Evolutionary conservation across 2,888 invertebrate species (phyloP).

Genomic region (Leucoptera coffeella): DNA sequence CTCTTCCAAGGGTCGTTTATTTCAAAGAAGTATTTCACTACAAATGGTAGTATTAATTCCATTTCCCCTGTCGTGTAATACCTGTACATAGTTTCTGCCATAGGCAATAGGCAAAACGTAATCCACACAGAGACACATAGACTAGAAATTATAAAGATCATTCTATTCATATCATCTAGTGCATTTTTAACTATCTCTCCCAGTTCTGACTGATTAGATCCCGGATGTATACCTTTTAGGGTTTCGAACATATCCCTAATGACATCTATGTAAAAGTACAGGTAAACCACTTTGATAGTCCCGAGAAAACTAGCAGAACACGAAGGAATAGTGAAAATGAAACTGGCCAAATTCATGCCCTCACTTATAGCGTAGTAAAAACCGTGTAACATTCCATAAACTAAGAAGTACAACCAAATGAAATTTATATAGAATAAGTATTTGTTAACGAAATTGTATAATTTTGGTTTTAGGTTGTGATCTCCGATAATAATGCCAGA

Average conservation of each 20-base stretch:
- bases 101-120: conserved; percentile 16
- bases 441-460: conserved; percentile 9
- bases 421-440: conserved; percentile 15
- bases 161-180: conserved; percentile 11
- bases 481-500: conserved; percentile 16
- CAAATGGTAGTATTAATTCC: conserved; percentile 16
- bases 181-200: conserved; percentile 12
- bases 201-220: too few species aligned
- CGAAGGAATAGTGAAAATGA: conserved; percentile 19
- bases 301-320: conserved; percentile 16
- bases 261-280: conserved; percentile 13
- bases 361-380: too few species aligned
- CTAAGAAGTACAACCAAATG: conserved; percentile 15
- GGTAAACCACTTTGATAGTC: conserved; percentile 14
- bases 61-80: conserved; percentile 12
- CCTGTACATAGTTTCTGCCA: conserved; percentile 14
- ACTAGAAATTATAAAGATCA: conserved; percentile 11
- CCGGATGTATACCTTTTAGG: conserved; percentile 17
- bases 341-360: conserved; percentile 13
- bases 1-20: conserved; percentile 12
- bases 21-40: conserved; percentile 22
- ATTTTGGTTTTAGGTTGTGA: conserved; percentile 5
- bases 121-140: conserved; percentile 11
- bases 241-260: conserved; percentile 13
- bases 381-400: conserved; percentile 19